Evolutionary conservation across 2,888 invertebrate genomes (phyloP).

Genomic region (Platynereis dumerilii): DNA sequence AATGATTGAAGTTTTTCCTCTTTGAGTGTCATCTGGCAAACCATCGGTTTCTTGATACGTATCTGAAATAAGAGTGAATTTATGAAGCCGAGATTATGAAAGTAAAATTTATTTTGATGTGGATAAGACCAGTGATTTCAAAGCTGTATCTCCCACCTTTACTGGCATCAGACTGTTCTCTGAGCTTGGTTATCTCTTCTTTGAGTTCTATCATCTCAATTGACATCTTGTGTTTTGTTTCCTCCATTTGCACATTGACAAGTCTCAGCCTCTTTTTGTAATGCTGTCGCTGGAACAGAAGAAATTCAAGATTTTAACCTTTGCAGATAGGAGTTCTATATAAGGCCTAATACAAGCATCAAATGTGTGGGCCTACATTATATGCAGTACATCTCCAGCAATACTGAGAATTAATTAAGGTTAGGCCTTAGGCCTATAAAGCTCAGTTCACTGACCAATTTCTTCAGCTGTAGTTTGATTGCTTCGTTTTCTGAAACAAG

Average conservation of each 20-base stretch:
- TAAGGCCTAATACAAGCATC: no score
- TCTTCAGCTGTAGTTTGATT: background rate
- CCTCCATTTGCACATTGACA: background rate
- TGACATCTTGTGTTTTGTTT: background rate
- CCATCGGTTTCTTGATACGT: background rate
- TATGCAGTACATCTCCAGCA: no score
- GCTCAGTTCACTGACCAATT: conserved; percentile 9
- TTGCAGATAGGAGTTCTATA: no score
- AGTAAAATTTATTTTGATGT: no score
- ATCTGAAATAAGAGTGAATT: no score
- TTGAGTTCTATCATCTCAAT: background rate
- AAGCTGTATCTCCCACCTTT: background rate
- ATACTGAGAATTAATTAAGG: no score
- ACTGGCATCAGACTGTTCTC: no score
- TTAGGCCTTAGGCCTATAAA: no score
- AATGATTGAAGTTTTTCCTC: background rate
- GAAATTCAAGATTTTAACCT: no score
- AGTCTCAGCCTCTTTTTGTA: conserved; percentile 3
- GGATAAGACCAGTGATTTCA: background rate
- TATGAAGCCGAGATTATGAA: no score
- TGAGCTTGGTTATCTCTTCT: background rate
- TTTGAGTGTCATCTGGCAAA: background rate
- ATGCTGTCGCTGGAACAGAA: background rate
- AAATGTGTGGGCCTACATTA: no score
- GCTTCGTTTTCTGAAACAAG: background rate